These are phyloP conservation scores for Lamprotornis superbus DNA, from an alignment of 2,113 vertebrate genomes.

Conservation along the genomic window DNA sequence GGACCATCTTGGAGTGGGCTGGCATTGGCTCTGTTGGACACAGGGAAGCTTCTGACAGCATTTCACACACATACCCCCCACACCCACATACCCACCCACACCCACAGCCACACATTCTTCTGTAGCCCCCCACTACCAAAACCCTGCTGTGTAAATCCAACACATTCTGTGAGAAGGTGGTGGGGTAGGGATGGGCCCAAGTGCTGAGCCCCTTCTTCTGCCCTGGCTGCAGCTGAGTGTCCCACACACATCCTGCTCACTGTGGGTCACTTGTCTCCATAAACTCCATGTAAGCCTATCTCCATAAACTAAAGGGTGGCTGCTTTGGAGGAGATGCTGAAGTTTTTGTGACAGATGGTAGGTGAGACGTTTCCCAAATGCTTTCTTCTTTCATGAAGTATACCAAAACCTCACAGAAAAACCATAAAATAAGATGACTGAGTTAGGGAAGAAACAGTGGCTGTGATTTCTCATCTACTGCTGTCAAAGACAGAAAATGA, in stretches of 20 bases:
- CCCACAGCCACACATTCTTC: too few species aligned
- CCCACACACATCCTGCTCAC: background rate
- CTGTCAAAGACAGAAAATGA: background rate
- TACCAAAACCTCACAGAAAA: background rate
- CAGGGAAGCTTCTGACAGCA: background rate
- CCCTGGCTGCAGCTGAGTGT: background rate
- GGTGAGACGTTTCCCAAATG: background rate
- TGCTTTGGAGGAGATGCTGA: background rate
- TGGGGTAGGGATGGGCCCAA: fast-evolving
- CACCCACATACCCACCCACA: background rate
- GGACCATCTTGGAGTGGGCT: background rate
- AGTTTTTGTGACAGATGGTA: background rate
- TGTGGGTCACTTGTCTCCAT: background rate
- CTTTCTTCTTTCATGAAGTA: background rate
- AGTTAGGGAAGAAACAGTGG: background rate
- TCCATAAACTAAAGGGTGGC: background rate
- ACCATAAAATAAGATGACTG: too few species aligned
- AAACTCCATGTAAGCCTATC: fast-evolving
- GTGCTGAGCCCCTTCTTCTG: background rate
- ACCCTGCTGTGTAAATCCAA: background rate
- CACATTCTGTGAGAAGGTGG: background rate
- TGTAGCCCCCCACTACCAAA: background rate
- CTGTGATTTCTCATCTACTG: background rate
- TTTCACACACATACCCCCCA: background rate
- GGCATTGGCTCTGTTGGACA: background rate